Percentiles rank a stretch among this genome's conserved stretches.
Evolutionary conservation across 1,140 invertebrate genomes (phyloP).

Genomic region (Homalodisca vitripennis): DNA sequence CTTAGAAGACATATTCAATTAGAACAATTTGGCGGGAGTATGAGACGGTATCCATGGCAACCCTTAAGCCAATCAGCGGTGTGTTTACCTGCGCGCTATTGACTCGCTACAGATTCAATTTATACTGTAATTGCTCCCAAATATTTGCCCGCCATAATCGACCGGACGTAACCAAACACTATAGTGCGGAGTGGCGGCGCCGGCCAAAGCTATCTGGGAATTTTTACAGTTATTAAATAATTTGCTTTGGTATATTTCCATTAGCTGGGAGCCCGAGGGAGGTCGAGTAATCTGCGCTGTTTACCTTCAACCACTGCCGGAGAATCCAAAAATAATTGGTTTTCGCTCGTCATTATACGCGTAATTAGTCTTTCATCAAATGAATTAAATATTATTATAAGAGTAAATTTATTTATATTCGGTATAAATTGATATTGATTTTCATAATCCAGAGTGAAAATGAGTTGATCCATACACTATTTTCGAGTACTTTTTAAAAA

Average conservation of each 20-base stretch:
- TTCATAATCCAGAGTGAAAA: no score
- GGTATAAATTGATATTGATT: no score
- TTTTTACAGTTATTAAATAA: slow-evolving; percentile 29
- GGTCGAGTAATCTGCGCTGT: neutral
- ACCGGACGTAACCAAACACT: neutral
- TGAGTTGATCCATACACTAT: no score
- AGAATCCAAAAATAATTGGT: slow-evolving; percentile 16
- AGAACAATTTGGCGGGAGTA: slow-evolving; percentile 19
- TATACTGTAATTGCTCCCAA: slow-evolving; percentile 18
- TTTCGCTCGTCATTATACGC: neutral
- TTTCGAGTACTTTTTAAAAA: no score
- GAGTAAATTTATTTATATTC: no score
- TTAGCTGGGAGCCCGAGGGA: slow-evolving; percentile 10
- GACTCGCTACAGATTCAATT: slow-evolving; percentile 1
- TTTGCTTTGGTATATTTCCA: slow-evolving; percentile 7
- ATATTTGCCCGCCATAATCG: slow-evolving; percentile 15
- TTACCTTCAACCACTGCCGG: neutral
- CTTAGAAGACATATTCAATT: slow-evolving; percentile 27
- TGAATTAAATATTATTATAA: slow-evolving; percentile 25
- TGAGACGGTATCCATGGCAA: slow-evolving; percentile 13
- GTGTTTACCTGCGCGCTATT: neutral
- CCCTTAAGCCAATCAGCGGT: slow-evolving; percentile 1
- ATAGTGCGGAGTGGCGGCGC: neutral
- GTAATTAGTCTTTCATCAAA: slow-evolving; percentile 12
- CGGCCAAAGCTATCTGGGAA: neutral